A percentile compares a stretch with the other conserved stretches of the same genome.
Evolutionary conservation across 2,888 invertebrate genomes (phyloP).

Genomic region (Microctonus aethiopoides): DNA sequence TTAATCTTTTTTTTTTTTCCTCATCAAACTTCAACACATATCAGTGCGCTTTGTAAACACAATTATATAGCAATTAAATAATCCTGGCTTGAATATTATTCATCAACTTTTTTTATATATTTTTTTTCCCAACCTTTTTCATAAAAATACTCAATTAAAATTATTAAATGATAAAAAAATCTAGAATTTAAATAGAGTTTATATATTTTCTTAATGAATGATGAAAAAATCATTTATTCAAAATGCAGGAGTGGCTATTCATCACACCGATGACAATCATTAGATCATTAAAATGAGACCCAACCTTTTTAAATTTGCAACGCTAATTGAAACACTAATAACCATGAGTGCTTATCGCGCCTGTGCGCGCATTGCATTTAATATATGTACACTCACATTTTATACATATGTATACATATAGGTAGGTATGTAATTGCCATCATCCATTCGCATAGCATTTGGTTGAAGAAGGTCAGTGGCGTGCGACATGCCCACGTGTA

Average conservation of each 20-base stretch:
- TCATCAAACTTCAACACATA: too few relatives aligned
- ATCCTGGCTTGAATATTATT: too few relatives aligned
- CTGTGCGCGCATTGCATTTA: too few relatives aligned
- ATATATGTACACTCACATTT: not conserved
- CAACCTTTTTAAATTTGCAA: not conserved
- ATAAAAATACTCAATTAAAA: too few relatives aligned
- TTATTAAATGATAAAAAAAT: too few relatives aligned
- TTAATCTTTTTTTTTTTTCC: too few relatives aligned
- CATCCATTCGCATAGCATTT: slow-evolving; percentile 33
- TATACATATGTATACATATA: not conserved
- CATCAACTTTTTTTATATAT: too few relatives aligned
- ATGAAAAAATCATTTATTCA: not conserved
- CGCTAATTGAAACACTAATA: slow-evolving; percentile 11
- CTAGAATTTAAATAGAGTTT: too few relatives aligned
- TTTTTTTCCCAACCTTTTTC: too few relatives aligned
- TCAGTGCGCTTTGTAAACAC: too few relatives aligned
- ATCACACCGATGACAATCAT: not conserved
- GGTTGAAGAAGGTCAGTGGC: slow-evolving; percentile 53
- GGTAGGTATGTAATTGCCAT: not conserved
- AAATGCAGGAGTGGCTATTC: not conserved
- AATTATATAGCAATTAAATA: too few relatives aligned
- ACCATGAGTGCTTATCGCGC: not conserved
- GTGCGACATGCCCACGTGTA: slow-evolving; percentile 43
- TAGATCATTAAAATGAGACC: not conserved
- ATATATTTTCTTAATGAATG: not conserved